These are phyloP conservation scores for Eumacrocentrus americanus DNA, from an alignment of 2,888 invertebrate genomes.

Conservation along the genomic window DNA sequence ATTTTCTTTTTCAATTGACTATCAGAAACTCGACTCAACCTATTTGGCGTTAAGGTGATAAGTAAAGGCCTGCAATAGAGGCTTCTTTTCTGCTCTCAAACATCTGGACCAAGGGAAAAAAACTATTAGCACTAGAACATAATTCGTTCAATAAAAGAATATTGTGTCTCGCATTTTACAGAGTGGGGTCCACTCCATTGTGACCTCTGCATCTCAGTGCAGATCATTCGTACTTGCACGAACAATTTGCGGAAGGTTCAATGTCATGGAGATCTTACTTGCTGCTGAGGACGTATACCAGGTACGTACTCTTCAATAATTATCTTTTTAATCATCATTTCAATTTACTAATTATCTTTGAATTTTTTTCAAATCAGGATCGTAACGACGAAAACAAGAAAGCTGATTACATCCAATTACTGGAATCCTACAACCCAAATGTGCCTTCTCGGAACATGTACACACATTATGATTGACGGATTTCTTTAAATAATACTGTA, in stretches of 20 bases:
- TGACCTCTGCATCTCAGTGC: constrained; percentile 50
- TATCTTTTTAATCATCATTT: too few species aligned
- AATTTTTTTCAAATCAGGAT: constrained; percentile 34
- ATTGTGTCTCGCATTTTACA: constrained; percentile 32
- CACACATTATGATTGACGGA: constrained; percentile 29
- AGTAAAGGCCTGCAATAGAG: too few species aligned
- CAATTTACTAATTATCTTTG: not conserved
- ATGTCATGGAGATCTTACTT: constrained; percentile 43
- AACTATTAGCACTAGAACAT: too few species aligned
- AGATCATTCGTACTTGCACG: constrained; percentile 43
- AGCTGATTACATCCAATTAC: constrained; percentile 39
- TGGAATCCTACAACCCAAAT: constrained; percentile 38
- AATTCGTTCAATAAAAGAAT: too few species aligned
- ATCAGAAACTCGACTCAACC: constrained; percentile 42
- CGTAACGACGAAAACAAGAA: constrained; percentile 37
- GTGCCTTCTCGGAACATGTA: constrained; percentile 36
- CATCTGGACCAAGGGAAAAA: too few species aligned
- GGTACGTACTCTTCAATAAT: constrained; percentile 34
- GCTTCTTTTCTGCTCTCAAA: too few species aligned
- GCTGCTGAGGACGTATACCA: constrained; percentile 50
- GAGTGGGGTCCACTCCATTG: constrained; percentile 43
- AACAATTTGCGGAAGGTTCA: constrained; percentile 35
- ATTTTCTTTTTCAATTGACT: constrained; percentile 50
- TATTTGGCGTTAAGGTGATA: constrained; percentile 42
- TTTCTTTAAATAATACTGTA: too few species aligned